Base-by-base conservation (phyloP, 2,113 vertebrate species). In the Collichthys lucidus region DNA sequence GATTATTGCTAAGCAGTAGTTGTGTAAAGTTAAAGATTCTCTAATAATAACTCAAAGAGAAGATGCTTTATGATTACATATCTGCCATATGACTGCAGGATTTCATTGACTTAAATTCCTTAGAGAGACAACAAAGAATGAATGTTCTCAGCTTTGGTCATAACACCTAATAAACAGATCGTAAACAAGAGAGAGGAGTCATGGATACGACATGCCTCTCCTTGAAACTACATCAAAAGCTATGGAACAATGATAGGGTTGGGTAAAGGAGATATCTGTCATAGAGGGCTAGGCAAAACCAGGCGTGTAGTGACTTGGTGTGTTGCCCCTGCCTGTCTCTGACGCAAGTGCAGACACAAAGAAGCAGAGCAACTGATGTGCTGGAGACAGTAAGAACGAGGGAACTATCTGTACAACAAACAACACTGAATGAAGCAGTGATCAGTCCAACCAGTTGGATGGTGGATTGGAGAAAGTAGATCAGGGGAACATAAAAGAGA, bases 251-350 rank as follows among this genome's bases (percentile, higher is more conserved):
- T 78, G 78, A 86, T 9, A 79, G 83, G 83, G 88, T 14, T 83
- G 83, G 76, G 74, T 77, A 24, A 80, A 59, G 31, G 59, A 71
- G 56, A 52, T 69, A 64, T 87, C 76, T 74, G 83, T 87, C 82
- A 84, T 29, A 57, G 40, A 77, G 74, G 56, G 75, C 68, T 79
- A 19, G 74, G 87, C 73, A 80, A 69, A 85, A n/a, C 59, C 60
- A 67, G 82, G 79, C 93, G 74, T 87, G 93, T 86, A 79, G 80
- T 0, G 78, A 89, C 93, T 85, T 70, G 84, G 82, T 69, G 68
- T 77, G 68, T 11, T 82, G 80, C 31, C 80, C 77, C 19, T 22
- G 44, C 73, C 60, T 46, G 31, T 49, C 67, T 72, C 46, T 92
- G 86, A 91, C 70, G 75, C 79, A 82, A 89, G 59, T 1, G 11